Conservation (phyloP, 2,113 vertebrate species). For the Lethenteron reissneri region DNA sequence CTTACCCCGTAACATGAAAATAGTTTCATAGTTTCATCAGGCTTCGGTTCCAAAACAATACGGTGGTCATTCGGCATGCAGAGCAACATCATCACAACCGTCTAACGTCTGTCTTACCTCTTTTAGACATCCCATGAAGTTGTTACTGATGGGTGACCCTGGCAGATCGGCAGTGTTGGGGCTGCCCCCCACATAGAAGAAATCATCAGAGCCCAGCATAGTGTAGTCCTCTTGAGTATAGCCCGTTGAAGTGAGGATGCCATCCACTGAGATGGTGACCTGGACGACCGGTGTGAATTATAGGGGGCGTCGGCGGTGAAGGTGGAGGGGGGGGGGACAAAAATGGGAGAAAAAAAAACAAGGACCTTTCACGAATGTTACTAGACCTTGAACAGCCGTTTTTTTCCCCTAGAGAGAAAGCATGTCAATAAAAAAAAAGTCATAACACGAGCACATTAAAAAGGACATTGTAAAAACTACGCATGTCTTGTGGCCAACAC, state of each 20-base stretch:
- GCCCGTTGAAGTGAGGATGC: conserved; percentile 88
- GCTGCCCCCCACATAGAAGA: conserved; percentile 94
- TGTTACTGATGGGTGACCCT: conserved; percentile 94
- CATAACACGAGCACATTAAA: no score
- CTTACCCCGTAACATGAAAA: no score
- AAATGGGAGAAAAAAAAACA: neutral
- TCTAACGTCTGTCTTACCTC: conserved; percentile 34
- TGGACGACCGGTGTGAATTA: conserved; percentile 30
- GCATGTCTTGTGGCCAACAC: no score
- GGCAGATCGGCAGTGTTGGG: conserved; percentile 87
- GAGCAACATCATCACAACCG: no score
- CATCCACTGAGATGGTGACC: conserved; percentile 96
- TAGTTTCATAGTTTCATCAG: no score
- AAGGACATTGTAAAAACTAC: no score
- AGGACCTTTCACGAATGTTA: neutral
- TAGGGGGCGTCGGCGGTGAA: neutral
- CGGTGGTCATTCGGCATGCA: no score
- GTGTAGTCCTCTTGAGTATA: conserved; percentile 98
- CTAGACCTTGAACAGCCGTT: no score
- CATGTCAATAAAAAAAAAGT: no score
- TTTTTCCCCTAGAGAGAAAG: no score
- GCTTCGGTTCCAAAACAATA: no score
- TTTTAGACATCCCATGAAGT: conserved; percentile 95
- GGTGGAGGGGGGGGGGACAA: neutral
- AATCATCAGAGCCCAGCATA: conserved; percentile 93